Evolutionary conservation across 2,888 invertebrate species (phyloP).

Genomic region (Ceramica pisi): DNA sequence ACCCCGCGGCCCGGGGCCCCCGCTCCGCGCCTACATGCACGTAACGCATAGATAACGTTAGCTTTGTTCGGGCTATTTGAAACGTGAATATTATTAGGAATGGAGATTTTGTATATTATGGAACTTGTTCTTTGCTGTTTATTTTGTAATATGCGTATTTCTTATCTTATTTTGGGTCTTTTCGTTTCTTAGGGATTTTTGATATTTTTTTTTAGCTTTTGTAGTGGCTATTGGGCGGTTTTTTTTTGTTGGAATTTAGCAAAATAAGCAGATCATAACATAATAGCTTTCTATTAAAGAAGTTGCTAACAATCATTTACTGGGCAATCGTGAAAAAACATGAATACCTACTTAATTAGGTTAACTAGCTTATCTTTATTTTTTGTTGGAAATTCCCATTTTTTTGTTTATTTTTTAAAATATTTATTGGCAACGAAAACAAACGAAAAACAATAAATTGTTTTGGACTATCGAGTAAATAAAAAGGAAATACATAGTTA

Average conservation of each 20-base stretch:
- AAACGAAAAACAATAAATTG: too few species aligned
- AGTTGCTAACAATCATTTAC: not conserved
- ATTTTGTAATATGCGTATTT: slow-evolving; percentile 10
- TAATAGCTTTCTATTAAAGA: too few species aligned
- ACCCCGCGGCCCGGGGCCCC: slow-evolving; percentile 58
- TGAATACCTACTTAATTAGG: too few species aligned
- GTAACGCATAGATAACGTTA: slow-evolving; percentile 72
- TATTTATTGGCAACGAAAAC: too few species aligned
- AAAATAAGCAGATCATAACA: not conserved
- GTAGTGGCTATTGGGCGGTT: not conserved
- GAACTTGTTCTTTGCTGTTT: slow-evolving; percentile 31
- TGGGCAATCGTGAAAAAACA: not conserved
- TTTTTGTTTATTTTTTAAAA: too few species aligned
- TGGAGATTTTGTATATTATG: slow-evolving; percentile 14
- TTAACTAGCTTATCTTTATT: not conserved
- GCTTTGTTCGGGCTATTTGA: slow-evolving; percentile 57
- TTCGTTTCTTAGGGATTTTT: slow-evolving; percentile 5
- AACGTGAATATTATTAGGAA: slow-evolving; percentile 60
- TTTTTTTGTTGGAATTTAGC: not conserved
- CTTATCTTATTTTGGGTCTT: not conserved
- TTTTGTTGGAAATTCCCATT: too few species aligned
- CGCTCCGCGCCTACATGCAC: slow-evolving; percentile 71
- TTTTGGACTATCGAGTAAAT: not conserved
- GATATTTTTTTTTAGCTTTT: not conserved
- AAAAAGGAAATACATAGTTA: not conserved